These are phyloP conservation scores for Jacana jacana DNA, from an alignment of 2,113 vertebrate genomes.

Conservation along the genomic window DNA sequence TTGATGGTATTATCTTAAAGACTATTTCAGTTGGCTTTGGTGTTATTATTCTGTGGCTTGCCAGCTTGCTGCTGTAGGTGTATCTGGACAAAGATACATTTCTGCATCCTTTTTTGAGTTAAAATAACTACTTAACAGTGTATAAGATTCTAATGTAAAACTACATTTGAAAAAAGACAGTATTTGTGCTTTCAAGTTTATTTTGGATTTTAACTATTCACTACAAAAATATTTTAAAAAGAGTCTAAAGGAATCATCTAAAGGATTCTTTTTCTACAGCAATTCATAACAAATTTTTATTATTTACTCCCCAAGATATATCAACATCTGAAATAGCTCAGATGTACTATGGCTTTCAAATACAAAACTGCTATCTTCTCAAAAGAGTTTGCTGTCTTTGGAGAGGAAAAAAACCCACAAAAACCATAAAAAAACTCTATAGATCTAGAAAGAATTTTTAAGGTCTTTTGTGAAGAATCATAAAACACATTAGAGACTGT, in stretches of 20 bases:
- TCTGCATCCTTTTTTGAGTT: background rate
- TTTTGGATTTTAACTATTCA: background rate
- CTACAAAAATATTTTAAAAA: background rate
- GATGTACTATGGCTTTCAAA: background rate
- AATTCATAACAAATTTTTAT: background rate
- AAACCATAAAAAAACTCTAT: background rate
- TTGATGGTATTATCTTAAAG: background rate
- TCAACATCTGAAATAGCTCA: background rate
- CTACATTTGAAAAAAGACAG: background rate
- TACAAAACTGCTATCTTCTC: background rate
- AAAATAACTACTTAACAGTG: background rate
- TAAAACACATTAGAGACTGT: background rate
- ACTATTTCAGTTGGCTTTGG: background rate
- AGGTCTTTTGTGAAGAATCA: background rate
- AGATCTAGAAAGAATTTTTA: background rate
- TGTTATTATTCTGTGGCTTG: background rate
- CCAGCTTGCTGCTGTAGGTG: background rate
- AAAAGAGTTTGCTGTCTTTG: background rate
- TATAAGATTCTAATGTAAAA: background rate
- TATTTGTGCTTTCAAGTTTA: background rate
- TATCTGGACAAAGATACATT: background rate
- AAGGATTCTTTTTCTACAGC: background rate
- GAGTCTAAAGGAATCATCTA: background rate
- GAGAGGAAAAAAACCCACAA: background rate
- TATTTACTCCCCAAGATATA: background rate